Base-by-base conservation (phyloP, 1,140 invertebrate genomes). In the Zaprionus inermis region DNA sequence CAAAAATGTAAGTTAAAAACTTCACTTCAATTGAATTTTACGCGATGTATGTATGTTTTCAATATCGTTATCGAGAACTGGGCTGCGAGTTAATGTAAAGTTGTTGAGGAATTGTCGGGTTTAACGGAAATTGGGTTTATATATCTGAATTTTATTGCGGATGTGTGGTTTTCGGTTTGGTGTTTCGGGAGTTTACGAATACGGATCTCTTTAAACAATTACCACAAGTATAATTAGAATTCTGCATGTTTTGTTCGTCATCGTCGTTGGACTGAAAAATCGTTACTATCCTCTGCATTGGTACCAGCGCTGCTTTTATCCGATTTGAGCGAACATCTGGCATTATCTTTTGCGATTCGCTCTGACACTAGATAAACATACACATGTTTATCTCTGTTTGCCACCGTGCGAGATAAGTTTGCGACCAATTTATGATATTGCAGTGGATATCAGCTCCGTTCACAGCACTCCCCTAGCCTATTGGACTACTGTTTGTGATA, bases 381-480 rank as follows among this genome's bases (percentile, higher is more conserved):
- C 41, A 46, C 67, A 71, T 65, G 79, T 72, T 83, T 72, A 88
- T 89, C 83, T 49, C 44, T 88, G 83, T 88, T 88, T 86, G 76
- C 28, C 30, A 24, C 55, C 52, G 44, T 22, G 44, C 10, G 44
- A 72, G 83, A 86, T 86, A 86, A 83, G 70, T 60, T 32, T 60
- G 51, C 51, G 64, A 83, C 76, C 83, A 89, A 88, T 88, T 89
- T 88, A 88, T 80, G 84, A 88, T 89, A 68, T 78, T 88, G 83
- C 83, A 78, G 83, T 28, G 58, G 66, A 72, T 69, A 57, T 72
- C 54, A 63, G 51, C n/a, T 52, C 4, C 24, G 30, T 14, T 41
- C 41, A 38, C 34, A 70, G 36, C 24, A n/a, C 51, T 14, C 14
- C 56, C 46, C 24, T 38, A 38, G 46, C 20, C 38, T 6, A 41